These are phyloP conservation scores for Leistus spinibarbis DNA, from an alignment of 2,888 invertebrate species.

Conservation along the genomic window DNA sequence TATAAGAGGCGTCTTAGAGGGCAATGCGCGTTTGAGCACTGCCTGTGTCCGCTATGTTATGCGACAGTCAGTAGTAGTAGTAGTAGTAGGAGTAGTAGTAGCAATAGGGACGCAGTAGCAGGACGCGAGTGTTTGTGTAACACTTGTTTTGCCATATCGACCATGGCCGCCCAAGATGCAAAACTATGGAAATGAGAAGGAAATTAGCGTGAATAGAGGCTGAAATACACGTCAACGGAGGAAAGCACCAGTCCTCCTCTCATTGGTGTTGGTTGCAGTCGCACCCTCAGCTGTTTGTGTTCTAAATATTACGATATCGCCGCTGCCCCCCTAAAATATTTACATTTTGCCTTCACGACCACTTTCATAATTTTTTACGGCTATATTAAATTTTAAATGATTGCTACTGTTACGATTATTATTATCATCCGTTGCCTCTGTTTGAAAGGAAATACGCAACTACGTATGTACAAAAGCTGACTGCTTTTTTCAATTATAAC, in stretches of 20 bases:
- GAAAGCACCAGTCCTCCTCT: slow-evolving; percentile 5
- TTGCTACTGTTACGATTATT: slow-evolving; percentile 21
- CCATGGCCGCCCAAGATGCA: slow-evolving; percentile 32
- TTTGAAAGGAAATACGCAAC: too few relatives aligned
- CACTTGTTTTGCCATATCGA: slow-evolving; percentile 11
- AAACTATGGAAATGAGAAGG: slow-evolving; percentile 37
- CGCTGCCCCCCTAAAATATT: not conserved
- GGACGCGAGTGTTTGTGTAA: not conserved
- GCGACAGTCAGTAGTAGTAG: too few relatives aligned
- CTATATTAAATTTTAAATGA: slow-evolving; percentile 23
- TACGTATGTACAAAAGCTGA: too few relatives aligned
- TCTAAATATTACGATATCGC: not conserved
- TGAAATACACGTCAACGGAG: slow-evolving; percentile 19
- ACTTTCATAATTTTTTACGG: slow-evolving; percentile 17
- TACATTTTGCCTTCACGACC: not conserved
- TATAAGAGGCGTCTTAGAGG: too few relatives aligned
- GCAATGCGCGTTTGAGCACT: too few relatives aligned
- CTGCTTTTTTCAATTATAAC: too few relatives aligned
- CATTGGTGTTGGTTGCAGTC: not conserved
- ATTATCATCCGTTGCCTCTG: too few relatives aligned
- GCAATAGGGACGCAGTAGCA: too few relatives aligned
- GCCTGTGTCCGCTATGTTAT: too few relatives aligned
- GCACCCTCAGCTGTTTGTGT: not conserved
- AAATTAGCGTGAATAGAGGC: slow-evolving; percentile 32
- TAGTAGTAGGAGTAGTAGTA: too few relatives aligned